Conservation (phyloP, 2,797 vertebrate genomes). For the Steatocranus sp. region DNA sequence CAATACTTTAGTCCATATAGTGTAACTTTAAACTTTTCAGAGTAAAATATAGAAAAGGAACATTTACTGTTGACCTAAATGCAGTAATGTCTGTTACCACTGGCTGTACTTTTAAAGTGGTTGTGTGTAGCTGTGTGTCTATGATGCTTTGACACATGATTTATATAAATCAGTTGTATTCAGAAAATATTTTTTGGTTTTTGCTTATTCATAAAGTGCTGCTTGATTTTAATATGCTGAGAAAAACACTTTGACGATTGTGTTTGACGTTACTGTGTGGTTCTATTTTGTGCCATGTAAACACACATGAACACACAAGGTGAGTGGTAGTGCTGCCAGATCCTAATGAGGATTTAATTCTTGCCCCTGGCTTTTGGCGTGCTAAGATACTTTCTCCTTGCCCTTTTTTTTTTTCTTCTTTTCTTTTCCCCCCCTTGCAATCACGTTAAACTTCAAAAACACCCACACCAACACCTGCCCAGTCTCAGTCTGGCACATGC, state of each 20-base stretch:
- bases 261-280: neutral
- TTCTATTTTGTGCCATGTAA: slow-evolving; percentile 1
- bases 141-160: neutral
- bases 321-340: slow-evolving; percentile 42
- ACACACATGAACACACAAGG: neutral
- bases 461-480: slow-evolving; percentile 34
- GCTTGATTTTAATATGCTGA: neutral
- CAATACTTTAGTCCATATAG: neutral
- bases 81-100: neutral
- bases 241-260: neutral
- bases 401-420: neutral
- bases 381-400: slow-evolving; percentile 9
- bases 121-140: neutral
- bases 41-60: neutral
- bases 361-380: slow-evolving; percentile 59
- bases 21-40: neutral
- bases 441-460: slow-evolving; percentile 7
- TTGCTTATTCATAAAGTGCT: neutral
- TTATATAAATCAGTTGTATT: neutral
- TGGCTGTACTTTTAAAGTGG: neutral
- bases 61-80: neutral
- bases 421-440: neutral
- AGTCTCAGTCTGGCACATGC: slow-evolving; percentile 12
- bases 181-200: neutral
- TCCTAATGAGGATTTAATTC: slow-evolving; percentile 69